Evolutionary conservation across 1,140 invertebrate species (phyloP), one percentile per base, ranked within the genome.

Genomic region (Drosophila asahinai): DNA sequence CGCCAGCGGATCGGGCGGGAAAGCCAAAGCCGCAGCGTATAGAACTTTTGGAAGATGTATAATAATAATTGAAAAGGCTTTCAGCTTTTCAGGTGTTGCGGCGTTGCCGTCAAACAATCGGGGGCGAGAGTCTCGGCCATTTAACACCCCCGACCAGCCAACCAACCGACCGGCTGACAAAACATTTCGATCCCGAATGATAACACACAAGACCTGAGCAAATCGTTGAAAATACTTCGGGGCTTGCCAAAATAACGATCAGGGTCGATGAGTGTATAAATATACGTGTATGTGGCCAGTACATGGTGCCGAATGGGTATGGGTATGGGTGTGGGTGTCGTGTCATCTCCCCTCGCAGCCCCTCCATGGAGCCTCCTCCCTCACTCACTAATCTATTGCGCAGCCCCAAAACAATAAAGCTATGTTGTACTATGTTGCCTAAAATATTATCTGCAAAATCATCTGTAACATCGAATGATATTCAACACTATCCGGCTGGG

Each of bases 391-490:
- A 73, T 61, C 71, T 74, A 74, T 74, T 74, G 68, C 71, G 71
- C 71, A 73, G 70, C 47, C 27, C 22, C 40, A 19, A 11, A 68
- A 71, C 67, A 71, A 71, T 25, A 25, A 25, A 25, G 22, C 22
- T 25, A 25, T 25, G 22, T 4, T 25, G 22, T 25, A 9, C 49
- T 52, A 60, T 47, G 49, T 43, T 80, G 27, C 57, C 59, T 19
- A 70, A 73, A 80, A 84, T 89, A 90, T 90, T 89, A 86, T 84
- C 81, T 73, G 67, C 60, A 82, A 83, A 87, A 80, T 89, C 80
- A 87, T 86, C 71, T 86, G 78, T 74, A 90, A 89, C 72, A 67
- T 91, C 79, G 83, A 90, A 90, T 90, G 86, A 90, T 90, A 90
- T 90, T 90, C 86, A 90, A 90, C 86, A 90, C 86, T 90, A 90